phyloP scores from a whole-genome alignment of 2,888 invertebrate species.

The Apotomis turbidana region DNA sequence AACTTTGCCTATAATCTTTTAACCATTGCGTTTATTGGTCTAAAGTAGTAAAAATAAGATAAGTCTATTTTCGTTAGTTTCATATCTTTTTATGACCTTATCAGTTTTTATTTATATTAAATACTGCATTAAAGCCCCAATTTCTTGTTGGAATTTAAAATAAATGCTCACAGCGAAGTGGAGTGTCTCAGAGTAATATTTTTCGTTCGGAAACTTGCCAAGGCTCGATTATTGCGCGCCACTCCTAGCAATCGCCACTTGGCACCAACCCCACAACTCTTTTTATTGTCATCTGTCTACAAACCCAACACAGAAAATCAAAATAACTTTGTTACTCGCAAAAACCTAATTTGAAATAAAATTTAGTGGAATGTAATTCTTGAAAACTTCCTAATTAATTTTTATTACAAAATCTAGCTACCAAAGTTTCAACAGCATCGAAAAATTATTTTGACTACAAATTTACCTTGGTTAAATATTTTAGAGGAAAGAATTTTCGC shows the following conservation, averaged over 20 bases:
- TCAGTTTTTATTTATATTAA: slow-evolving; percentile 26
- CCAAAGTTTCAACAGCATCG: background rate
- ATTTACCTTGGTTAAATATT: slow-evolving; percentile 1
- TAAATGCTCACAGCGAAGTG: slow-evolving; percentile 32
- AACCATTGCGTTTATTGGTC: slow-evolving; percentile 4
- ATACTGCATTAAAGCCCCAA: slow-evolving; percentile 25
- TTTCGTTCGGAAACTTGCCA: slow-evolving; percentile 51
- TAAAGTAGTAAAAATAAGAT: slow-evolving; percentile 4
- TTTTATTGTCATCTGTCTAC: slow-evolving; percentile 49
- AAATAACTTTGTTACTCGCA: slow-evolving; percentile 45
- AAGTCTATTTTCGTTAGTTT: slow-evolving; percentile 1
- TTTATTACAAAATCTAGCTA: background rate
- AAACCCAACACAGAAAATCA: slow-evolving; percentile 46
- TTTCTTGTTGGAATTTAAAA: slow-evolving; percentile 35
- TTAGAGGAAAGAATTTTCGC: background rate
- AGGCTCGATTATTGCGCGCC: slow-evolving; percentile 54
- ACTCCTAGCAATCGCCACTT: slow-evolving; percentile 54
- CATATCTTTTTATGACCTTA: slow-evolving; percentile 16
- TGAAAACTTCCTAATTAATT: background rate
- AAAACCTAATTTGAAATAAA: slow-evolving; percentile 5
- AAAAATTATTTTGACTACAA: background rate
- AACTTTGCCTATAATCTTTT: background rate
- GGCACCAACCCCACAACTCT: slow-evolving; percentile 48
- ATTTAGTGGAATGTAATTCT: background rate
- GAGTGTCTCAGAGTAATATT: slow-evolving; percentile 40